Conservation (phyloP, 37 sponge, comb jelly and placozoan species). For the Agelas oroides region DNA sequence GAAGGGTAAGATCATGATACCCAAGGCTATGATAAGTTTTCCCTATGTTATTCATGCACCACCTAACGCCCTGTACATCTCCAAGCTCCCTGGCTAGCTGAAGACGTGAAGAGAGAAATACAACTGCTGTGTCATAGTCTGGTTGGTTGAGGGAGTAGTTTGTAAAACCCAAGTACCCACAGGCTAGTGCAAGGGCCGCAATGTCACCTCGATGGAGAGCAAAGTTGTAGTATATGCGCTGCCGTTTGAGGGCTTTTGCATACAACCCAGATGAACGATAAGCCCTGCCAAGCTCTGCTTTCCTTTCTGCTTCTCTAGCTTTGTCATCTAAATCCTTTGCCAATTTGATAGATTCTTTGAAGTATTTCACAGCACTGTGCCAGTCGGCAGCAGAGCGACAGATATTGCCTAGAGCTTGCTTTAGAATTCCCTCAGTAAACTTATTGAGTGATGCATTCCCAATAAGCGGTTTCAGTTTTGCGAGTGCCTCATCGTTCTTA, state of each 20-base stretch:
- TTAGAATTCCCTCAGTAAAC: conserved; percentile 24
- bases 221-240: conserved; percentile 12
- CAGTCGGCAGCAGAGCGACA: conserved; percentile 59
- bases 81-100: conserved; percentile 18
- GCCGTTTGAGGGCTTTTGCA: conserved; percentile 31
- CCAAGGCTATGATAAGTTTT: conserved; percentile 38
- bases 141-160: conserved; percentile 32
- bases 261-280: conserved; percentile 56
- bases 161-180: conserved; percentile 70
- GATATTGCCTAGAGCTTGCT: conserved; percentile 57
- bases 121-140: conserved; percentile 35
- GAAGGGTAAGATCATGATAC: neutral
- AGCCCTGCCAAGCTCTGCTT: conserved; percentile 51
- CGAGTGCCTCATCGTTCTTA: conserved; percentile 35
- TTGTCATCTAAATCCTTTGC: conserved; percentile 27
- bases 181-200: conserved; percentile 27
- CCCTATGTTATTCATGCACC: conserved; percentile 67
- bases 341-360: conserved; percentile 32
- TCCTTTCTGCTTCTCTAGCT: conserved; percentile 18
- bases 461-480: conserved; percentile 14
- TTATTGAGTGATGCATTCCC: neutral
- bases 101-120: conserved; percentile 29
- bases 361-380: conserved; percentile 28
- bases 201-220: conserved; percentile 31
- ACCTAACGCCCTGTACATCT: conserved; percentile 30